phyloP scores from a whole-genome alignment of 1,140 invertebrate genomes.

The Trypoxylus dichotomus region DNA sequence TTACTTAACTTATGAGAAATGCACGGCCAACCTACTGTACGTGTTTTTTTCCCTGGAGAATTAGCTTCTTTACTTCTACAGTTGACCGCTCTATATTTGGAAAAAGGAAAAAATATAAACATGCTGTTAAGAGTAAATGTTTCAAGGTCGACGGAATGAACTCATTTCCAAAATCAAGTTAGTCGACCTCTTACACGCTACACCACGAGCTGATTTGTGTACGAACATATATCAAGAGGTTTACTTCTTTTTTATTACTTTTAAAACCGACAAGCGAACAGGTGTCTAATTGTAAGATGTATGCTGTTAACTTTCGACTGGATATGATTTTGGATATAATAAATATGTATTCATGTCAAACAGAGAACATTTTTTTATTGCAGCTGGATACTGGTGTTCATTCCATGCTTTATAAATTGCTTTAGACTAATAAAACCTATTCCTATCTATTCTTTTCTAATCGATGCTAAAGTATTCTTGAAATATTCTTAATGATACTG shows the following conservation, averaged over 20 bases:
- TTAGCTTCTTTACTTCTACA: no score
- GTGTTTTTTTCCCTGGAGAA: background rate
- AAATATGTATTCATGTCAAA: slow-evolving; percentile 24
- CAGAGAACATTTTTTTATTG: slow-evolving; percentile 15
- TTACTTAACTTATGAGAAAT: slow-evolving; percentile 1
- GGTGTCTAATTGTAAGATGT: slow-evolving; percentile 10
- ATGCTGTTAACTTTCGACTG: background rate
- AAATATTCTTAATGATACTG: no score
- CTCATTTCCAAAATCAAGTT: slow-evolving; percentile 29
- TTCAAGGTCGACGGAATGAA: slow-evolving; percentile 26
- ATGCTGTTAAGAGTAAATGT: slow-evolving; percentile 15
- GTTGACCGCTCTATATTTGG: background rate
- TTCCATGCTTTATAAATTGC: no score
- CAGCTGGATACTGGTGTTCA: no score
- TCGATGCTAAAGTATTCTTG: no score
- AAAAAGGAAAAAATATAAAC: slow-evolving; percentile 22
- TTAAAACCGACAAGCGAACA: slow-evolving; percentile 17
- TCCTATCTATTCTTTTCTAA: no score
- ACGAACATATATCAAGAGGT: background rate
- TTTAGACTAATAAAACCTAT: no score
- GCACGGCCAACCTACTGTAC: background rate
- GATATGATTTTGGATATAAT: slow-evolving; percentile 2
- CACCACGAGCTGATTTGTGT: background rate
- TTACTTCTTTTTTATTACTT: background rate
- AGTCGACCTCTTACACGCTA: slow-evolving; percentile 25